Evolutionary conservation across 2,113 vertebrate genomes (phyloP).

Genomic region (Hepsetus odoe): DNA sequence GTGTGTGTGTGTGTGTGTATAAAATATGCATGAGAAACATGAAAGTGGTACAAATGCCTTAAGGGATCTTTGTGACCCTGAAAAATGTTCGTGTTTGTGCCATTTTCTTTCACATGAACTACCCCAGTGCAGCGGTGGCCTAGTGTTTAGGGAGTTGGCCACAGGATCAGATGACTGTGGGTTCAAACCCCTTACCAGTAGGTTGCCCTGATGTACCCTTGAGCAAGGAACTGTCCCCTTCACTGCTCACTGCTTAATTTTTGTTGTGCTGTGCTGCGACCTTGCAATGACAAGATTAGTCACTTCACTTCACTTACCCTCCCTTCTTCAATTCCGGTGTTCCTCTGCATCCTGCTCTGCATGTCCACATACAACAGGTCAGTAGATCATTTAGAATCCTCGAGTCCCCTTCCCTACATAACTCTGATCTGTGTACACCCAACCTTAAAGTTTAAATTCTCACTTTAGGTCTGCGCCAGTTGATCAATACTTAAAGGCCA

Average conservation of each 20-base stretch:
- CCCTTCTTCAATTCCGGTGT: neutral
- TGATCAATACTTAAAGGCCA: neutral
- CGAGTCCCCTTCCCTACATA: neutral
- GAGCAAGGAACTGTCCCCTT: no score
- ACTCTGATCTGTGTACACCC: neutral
- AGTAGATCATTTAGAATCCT: neutral
- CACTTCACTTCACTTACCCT: neutral
- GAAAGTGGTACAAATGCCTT: neutral
- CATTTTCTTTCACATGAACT: neutral
- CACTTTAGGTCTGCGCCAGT: neutral
- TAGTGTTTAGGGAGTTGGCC: no score
- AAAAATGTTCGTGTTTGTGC: neutral
- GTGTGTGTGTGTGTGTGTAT: neutral
- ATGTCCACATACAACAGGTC: neutral
- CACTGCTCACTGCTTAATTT: no score
- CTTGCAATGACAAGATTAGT: no score
- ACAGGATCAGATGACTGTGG: no score
- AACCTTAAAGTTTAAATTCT: neutral
- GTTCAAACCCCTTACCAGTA: no score
- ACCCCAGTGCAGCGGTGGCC: no score
- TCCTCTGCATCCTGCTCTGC: conserved; percentile 10
- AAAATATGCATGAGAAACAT: neutral
- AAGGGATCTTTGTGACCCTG: conserved; percentile 4
- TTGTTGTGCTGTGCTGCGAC: no score
- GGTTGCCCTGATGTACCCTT: no score